Base-by-base conservation (phyloP, 2,113 vertebrate species). In the Apodemus sylvaticus region DNA sequence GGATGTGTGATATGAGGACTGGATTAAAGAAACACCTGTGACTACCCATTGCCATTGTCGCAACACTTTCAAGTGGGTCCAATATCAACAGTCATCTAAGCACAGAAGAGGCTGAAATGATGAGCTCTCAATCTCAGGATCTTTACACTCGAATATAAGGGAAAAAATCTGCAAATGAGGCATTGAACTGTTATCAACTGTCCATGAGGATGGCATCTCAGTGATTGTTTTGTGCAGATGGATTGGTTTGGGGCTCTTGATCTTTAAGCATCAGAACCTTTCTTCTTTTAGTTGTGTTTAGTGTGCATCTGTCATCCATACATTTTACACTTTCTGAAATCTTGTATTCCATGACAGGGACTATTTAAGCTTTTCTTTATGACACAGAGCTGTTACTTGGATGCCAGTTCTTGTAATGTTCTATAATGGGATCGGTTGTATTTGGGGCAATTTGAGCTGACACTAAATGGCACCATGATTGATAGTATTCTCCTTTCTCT, bases 311-410 rank as follows among this genome's bases (percentile, higher is more conserved):
- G 55, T 94, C 70, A 62, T 16, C 58, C 11, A 3, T 7, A 10
- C 42, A 42, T 90, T 93, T 92, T 89, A 48, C 20, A 88, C 90
- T 93, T 95, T 93, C 62, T 94, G 90, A 94, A 94, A 92, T 89
- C 82, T 74, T 70, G 36, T 4, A 3, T 34, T 51, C 62, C 12
- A 3, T 51, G 70, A 97, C 93, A 89, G 70, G 45, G 83, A 66
- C 70, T n/a, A 77, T 74, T 94, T 83, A 45, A 60, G 58, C 45
- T 87, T 86, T 95, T 45, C 76, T 86, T 76, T 92, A 53, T 86
- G 96, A 86, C 51, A 90, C 96, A 87, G 76, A 73, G 45, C 66
- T 31, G 14, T 96, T 58, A 66, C 48, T 16, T 58, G 68, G 53
- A 39, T 0, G 5, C 58, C 86, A 71, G 45, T 81, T 62, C 71